Evolutionary conservation across 2,113 vertebrate species (phyloP), one percentile per base, ranked within the genome.

Genomic region (Cynoglossus semilaevis): DNA sequence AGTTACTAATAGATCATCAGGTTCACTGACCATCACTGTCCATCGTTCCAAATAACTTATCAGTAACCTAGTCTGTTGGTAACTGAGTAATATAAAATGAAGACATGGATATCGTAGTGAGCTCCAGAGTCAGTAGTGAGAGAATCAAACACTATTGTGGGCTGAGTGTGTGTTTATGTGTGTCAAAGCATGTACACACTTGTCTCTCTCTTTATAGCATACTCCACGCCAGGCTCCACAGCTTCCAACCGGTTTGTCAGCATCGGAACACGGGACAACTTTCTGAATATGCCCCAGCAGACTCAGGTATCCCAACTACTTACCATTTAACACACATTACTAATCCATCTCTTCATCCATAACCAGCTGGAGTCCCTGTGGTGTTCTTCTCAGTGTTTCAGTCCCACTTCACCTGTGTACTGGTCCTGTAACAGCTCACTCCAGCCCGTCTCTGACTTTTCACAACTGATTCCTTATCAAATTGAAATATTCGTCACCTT

Each of bases 251-350:
- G 94, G 93, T 94, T 95, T 94, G 94, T 95, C 94, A 92, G 93
- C 93, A 93, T 95, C 93, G 94, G 94, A 94, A 91, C 94, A 94
- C 93, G 93, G 93, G 93, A 94, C 93, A 94, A 95, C 94, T 95
- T 95, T 94, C 92, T 94, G 92, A 94, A 93, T 91, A 92, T 94
- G 91, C 93, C 93, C 87, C 93, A 93, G 91, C 94, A 95, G 92
- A 92, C 93, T 87, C 94, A 95, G 93, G 94, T 86, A 85, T 85
- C 78, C 85, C 70, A 59, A 68, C 83, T 76, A 63, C 59, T 76
- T 80, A 81, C 81, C 82, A 80, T 85, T 74, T 64, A 68, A 77
- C 72, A 63, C 66, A 75, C 86, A 83, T 29, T 29, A 4, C 22
- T 29, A 29, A 29, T 68, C 74, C 73, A 70, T 67, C 70, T 29